Evolutionary conservation across 2,888 invertebrate species (phyloP), one percentile per base, ranked within the genome.

Genomic region (Aphidius colemani): DNA sequence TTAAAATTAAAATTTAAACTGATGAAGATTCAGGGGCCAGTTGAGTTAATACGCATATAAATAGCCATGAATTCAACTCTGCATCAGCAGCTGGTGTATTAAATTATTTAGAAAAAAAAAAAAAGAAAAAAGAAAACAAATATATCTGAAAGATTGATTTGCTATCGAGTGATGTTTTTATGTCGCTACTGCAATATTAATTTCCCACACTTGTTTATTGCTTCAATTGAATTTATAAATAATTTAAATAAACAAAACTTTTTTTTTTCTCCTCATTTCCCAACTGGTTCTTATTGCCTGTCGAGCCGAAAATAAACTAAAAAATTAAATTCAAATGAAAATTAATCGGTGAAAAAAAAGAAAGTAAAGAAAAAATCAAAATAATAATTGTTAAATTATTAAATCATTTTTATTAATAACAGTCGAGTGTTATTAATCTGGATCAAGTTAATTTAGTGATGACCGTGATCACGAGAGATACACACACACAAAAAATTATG

Each of bases 51-150:
- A 66, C 66, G 69, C 30, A 30, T 73, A 75, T 75, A 73, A 75
- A 77, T 75, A 75, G 72, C 66, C n/a, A 50, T 64, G 48, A 53
- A 60, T 53, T 56, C 56, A 61, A 53, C 58, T 53, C 44, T 65
- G 62, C 63, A n/a, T n/a, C n/a, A 59, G 53, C 68, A 66, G 68
- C 66, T 67, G 67, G 55, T 64, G 70, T 66, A 60, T 59, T 59
- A 68, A 74, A 76, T 77, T 77, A 77, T 76, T 77, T 75, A 5
- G 3, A 30, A 30, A 30, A 30, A 30, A 30, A 18, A 18, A 18
- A 18, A 18, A 13, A 30, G 5, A 30, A 30, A 30, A 18, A 18
- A 18, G 2, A 18, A 13, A 13, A 13, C 2, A 18, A 2, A 18
- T 70, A 63, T 70, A 70, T 68, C 66, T 71, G 61, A 70, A 66